Evolutionary conservation across 30 jellyfish, hydroid and myxozoan genomes (phyloP), one percentile per base, ranked within the genome.

Genomic region (Chrysaora quinquecirrha): DNA sequence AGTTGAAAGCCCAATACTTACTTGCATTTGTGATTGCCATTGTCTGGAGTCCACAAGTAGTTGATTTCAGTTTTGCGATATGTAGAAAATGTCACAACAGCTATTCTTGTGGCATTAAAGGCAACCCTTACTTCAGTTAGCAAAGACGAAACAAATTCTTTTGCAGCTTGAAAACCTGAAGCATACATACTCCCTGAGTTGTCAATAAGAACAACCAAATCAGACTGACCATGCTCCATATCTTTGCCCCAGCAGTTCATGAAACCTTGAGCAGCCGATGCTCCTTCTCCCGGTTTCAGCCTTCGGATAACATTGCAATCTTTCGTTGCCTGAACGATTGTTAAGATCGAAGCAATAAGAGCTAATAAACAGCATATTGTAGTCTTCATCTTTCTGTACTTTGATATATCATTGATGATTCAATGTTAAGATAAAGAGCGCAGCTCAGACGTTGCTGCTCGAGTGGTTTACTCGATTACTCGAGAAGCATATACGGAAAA

Each of bases 211-310:
- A 89, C 70, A 12, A 89, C 92, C 54, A 89, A 64, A 9, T 89
- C 97, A 2, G 97, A 89, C 70, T 75, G 54, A n/a, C 97, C 97
- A 46, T 85, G 49, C 67, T 89, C 90, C 32, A 89, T 93, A 30
- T 54, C 88, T 9, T 30, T 18, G 20, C 95, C 91, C 96, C 91
- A 89, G 50, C 97, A 89, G 50, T 89, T 89, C 66, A 89, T 23
- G 78, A 89, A 89, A 20, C 29, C 25, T 52, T 52, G 68, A 19
- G 29, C 29, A 10, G 3, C 68, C 6, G 68, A 16, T 25, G 68
- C 68, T 10, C 68, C 68, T 3, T 16, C 68, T 3, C 68, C 68
- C 3, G 68, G 29, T 25, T 52, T 52, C 68, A 52, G 25, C 14
- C 54, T 38, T 38, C 54, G 54, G 6, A 3, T 14, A 38, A 38